A percentile compares a stretch with the other conserved stretches of the same genome.
Evolutionary conservation across 2,113 vertebrate species (phyloP).

Genomic region (Corapipo altera): DNA sequence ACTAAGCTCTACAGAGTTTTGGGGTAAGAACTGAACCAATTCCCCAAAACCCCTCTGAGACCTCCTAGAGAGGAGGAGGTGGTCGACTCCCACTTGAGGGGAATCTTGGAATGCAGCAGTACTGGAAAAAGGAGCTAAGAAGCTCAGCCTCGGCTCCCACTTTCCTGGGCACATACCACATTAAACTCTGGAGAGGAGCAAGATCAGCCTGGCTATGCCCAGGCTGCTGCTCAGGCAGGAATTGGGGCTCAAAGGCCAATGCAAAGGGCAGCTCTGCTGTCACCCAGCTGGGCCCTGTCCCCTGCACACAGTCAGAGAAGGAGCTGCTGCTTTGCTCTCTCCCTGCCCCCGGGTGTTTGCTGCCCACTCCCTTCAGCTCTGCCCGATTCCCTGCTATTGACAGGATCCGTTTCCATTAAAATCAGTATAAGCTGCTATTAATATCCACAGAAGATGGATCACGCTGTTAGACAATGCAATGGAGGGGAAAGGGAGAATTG

Average conservation of each 20-base stretch:
- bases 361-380: not conserved
- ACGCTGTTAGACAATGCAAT: not conserved
- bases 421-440: not conserved
- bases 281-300: not conserved
- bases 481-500: not conserved
- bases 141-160: not conserved
- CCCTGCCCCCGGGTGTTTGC: not conserved
- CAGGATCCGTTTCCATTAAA: not conserved
- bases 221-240: not conserved
- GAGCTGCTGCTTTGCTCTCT: not conserved
- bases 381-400: not conserved
- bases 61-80: no score
- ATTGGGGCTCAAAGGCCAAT: not conserved
- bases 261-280: not conserved
- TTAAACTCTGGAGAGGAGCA: not conserved
- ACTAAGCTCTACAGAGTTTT: no score
- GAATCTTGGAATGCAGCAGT: no score
- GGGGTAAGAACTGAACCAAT: no score
- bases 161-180: not conserved
- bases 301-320: no score
- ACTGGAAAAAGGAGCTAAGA: no score
- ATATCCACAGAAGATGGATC: not conserved
- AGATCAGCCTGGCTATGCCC: not conserved
- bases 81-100: no score
- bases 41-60: no score